Evolutionary conservation across 2,888 invertebrate species (phyloP), one percentile per base, ranked within the genome.

Genomic region (Leptinotarsa tumamoca): DNA sequence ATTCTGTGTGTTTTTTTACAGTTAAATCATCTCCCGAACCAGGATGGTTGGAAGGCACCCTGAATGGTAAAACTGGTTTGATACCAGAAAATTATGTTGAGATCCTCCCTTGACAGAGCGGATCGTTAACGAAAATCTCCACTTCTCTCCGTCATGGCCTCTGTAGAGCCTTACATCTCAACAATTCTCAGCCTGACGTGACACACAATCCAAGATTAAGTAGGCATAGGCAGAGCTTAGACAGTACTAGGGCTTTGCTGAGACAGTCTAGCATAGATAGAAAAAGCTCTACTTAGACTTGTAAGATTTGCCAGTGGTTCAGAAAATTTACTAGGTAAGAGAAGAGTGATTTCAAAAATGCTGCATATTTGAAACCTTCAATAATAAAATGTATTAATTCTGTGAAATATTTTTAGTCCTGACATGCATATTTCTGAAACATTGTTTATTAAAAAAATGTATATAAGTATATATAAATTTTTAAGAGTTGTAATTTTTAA

Each of bases 71-170:
- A 90, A 94, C 94, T 68, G 98, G 98, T 69, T 92, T 98, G 80
- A 95, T 98, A 89, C 98, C 98, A 78, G 96, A 96, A 89, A 98
- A 98, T 90, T 98, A 98, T 89, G 97, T 98, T 75, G 97, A 98
- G 90, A 92, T 94, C 84, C 91, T 95, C 86, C 94, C 94, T 82
- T 95, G 90, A 91, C 88, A 87, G 76, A 83, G 83, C 76, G 83
- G 84, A 15, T 86, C 86, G 18, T 81, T 88, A 74, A 85, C 87
- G 43, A 88, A 87, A 82, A 80, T 88, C 52, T 87, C 87, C 68
- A 85, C 85, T 63, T 83, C 86, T 43, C 80, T 88, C 67, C 83
- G 87, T 33, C 86, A 87, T 73, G 86, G 87, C 72, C 80, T 88
- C 54, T 85, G 84, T 74, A 86, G 84, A 80, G 86, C 87, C n/a